Evolutionary conservation across 1,140 invertebrate species (phyloP), one percentile per base, ranked within the genome.

Genomic region (Neodiprion lecontei): DNA sequence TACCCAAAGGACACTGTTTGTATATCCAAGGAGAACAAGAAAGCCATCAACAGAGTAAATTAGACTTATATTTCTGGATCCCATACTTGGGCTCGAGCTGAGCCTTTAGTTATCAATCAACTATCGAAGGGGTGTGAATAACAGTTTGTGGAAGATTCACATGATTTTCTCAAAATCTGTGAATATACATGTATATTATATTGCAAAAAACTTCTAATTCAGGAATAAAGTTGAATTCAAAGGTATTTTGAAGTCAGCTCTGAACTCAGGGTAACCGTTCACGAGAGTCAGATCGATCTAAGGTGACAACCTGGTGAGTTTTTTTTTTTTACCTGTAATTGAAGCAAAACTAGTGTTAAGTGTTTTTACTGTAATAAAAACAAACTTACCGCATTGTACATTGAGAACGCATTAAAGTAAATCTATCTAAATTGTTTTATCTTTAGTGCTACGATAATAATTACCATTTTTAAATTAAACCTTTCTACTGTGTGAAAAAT

Each of bases 11-110:
- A 79, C 14, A 9, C 77, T 74, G 69, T 80, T 81, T 69, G 65
- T 78, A 71, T 14, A 80, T 49, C 72, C 72, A 7, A 80, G 78
- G 75, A 79, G 11, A 71, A 74, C 69, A 1, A 78, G 80, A 71
- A 74, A 67, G 72, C 78, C 69, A 70, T 47, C 69, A 11, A 23
- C 67, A 0, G 67, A 69, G 23, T 69, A 21, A 69, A 23, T 10
- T 11, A 65, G 4, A 21, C 17, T 65, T 65, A 14, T 65, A 14
- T 65, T 14, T 65, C 12, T 14, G 7, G 7, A 65, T 65, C 12
- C 61, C 12, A 21, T 65, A 7, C 17, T 14, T 14, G 61, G 61
- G 21, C 12, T 61, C 66, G 69, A 48, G 17, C 23, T 74, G 65
- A 76, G 73, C 72, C 75, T 79, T 77, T 75, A 72, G 40, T 66